Conservation (phyloP, 2,113 vertebrate genomes). For the Lanius collurio region DNA sequence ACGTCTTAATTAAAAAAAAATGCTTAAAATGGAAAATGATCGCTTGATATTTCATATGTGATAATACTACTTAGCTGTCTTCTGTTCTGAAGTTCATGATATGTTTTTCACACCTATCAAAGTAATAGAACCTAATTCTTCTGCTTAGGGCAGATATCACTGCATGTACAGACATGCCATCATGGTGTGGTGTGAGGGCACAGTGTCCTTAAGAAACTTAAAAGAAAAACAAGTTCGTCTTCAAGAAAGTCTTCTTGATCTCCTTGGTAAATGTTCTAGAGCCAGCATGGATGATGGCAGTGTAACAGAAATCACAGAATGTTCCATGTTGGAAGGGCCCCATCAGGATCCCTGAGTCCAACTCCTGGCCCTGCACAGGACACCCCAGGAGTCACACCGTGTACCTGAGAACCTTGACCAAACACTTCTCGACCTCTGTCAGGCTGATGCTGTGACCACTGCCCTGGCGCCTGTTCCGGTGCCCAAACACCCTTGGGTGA, state of each 20-base stretch:
- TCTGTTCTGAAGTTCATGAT: neutral
- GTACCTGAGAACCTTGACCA: neutral
- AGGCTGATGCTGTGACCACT: neutral
- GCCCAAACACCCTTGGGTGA: rapidly evolving
- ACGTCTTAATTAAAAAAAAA: neutral
- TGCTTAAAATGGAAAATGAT: neutral
- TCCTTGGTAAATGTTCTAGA: neutral
- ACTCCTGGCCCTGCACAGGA: too few relatives aligned
- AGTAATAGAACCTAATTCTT: neutral
- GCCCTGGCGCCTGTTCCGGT: neutral
- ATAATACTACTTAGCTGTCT: neutral
- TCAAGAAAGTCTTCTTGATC: neutral
- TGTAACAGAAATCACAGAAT: neutral
- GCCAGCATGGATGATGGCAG: neutral
- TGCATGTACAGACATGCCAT: neutral
- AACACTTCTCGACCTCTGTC: neutral
- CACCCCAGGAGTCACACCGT: neutral
- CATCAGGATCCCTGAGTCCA: neutral
- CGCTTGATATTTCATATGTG: neutral
- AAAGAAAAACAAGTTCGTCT: neutral
- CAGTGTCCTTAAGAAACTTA: neutral
- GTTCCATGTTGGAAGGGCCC: neutral
- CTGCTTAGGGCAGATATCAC: neutral
- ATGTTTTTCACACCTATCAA: neutral
- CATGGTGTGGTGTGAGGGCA: neutral